phyloP scores from a whole-genome alignment of 2,797 vertebrate genomes.

The Lagodon rhomboides region DNA sequence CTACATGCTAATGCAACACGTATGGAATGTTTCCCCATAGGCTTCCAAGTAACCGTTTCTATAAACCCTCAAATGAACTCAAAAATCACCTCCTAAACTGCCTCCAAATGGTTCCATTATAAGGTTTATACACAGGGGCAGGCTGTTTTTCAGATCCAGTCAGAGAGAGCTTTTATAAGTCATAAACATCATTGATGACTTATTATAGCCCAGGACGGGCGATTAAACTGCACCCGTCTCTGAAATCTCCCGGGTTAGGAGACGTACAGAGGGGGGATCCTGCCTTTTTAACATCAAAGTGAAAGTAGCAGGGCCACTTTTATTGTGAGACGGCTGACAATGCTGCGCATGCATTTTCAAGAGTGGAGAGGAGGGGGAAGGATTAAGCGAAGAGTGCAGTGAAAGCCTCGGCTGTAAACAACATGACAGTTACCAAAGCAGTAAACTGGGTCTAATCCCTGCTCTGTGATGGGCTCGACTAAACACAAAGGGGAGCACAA shows the following conservation, averaged over 20 bases:
- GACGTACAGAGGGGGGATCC: neutral
- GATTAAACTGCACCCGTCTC: conserved; percentile 30
- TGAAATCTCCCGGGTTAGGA: conserved; percentile 35
- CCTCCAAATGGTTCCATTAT: conserved; percentile 45
- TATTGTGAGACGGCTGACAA: conserved; percentile 43
- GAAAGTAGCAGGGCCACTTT: conserved; percentile 38
- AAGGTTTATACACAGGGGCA: conserved; percentile 36
- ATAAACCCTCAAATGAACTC: conserved; percentile 31
- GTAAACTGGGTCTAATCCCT: conserved; percentile 61
- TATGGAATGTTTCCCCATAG: neutral
- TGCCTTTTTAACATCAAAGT: conserved; percentile 55
- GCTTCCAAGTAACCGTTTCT: neutral
- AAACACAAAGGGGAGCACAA: conserved; percentile 41
- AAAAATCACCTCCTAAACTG: conserved; percentile 35
- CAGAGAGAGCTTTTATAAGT: conserved; percentile 59
- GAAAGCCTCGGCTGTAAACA: conserved; percentile 74
- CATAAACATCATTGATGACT: conserved; percentile 74
- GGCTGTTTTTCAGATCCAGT: conserved; percentile 37
- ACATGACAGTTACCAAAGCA: conserved; percentile 64
- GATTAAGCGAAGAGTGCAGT: conserved; percentile 64
- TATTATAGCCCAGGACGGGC: conserved; percentile 45
- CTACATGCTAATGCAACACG: conserved; percentile 7
- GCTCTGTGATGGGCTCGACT: conserved; percentile 39
- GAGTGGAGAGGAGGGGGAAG: conserved; percentile 28
- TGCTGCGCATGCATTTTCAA: conserved; percentile 57